phyloP scores from a whole-genome alignment of 2,113 vertebrate species.

The Ochotona curzoniae region DNA sequence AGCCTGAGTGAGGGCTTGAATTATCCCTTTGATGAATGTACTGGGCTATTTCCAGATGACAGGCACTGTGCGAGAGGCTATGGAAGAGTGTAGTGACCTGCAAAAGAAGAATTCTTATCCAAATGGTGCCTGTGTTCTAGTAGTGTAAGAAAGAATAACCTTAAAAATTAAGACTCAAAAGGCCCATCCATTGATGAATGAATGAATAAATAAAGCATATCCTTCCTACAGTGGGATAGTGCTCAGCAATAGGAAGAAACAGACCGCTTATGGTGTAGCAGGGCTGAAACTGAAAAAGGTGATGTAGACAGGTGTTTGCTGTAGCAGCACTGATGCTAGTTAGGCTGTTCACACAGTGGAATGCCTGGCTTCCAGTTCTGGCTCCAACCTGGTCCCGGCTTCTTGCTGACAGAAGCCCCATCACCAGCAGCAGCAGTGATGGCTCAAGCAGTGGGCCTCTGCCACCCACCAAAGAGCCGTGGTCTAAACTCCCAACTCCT shows the following conservation, averaged over 20 bases:
- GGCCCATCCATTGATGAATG: background rate
- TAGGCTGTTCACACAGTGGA: no score
- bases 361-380: no score
- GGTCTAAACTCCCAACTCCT: no score
- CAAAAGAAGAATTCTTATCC: background rate
- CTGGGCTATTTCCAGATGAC: background rate
- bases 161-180: background rate
- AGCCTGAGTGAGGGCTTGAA: background rate
- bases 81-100: background rate
- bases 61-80: background rate
- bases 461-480: no score
- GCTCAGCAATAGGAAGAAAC: background rate
- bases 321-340: no score
- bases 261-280: background rate
- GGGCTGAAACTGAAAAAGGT: no score
- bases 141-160: background rate
- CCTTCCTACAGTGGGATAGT: background rate
- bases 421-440: no score
- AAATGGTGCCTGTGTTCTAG: background rate
- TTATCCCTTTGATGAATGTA: background rate
- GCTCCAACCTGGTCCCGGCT: no score
- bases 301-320: no score
- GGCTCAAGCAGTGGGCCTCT: no score
- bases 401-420: no score
- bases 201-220: background rate